Evolutionary conservation across 2,113 vertebrate species (phyloP), one percentile per base, ranked within the genome.

Genomic region (Alligator sinensis): DNA sequence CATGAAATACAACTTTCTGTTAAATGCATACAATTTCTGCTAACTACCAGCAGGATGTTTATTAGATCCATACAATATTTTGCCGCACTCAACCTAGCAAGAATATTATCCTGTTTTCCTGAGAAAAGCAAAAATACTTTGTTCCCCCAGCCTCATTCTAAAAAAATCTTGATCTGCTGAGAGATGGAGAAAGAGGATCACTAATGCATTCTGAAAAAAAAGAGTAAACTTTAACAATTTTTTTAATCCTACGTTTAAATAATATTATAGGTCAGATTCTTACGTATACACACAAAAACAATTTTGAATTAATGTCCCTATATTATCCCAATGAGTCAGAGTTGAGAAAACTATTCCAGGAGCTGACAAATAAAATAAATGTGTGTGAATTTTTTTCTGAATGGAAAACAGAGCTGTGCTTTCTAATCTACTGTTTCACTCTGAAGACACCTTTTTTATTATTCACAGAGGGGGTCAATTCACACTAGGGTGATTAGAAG

Each of bases 1-100:
- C 5, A 38, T 13, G 15, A 88, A 47, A 27, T 64, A 22, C 11
- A 64, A 83, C 54, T 9, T 17, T 64, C 30, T 66, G 3, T n/a
- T 2, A 64, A 82, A 1, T 18, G 1, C 34, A 72, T 89, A 89
- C 54, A 47, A 80, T 82, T 11, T 3, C 24, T 64, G 7, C 72
- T 38, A 24, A 9, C 22, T 80, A 70, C 78, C 63, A 89, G 5
- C 27, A 78, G 28, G 12, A 11, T 57, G 1, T 78, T 92, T 78
- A 2, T 79, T 72, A 82, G 2, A 9, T 13, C 7, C 61, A n/a
- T 75, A 94, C 92, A 92, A 5, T 5, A 62, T 13, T 92, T 89
- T 9, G 27, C n/a, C 58, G 34, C 11, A 93, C 27, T 87, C 2
- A 0, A 55, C 6, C 34, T 0, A 1, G 27, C 4, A 64, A 87